Conservation (phyloP, 2,888 invertebrate genomes). For the Kryphioiulus occultus region DNA sequence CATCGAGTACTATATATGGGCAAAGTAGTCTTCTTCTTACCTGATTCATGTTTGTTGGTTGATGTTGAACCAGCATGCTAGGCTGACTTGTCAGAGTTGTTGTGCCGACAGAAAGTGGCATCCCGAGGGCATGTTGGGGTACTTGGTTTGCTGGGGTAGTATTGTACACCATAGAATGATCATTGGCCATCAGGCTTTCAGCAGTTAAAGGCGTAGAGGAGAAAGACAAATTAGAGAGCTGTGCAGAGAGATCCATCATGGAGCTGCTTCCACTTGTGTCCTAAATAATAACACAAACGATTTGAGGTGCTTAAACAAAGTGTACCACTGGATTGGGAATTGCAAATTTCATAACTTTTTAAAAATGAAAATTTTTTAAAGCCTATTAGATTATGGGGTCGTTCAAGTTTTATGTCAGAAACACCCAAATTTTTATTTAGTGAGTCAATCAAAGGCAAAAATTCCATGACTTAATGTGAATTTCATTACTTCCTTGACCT, state of each 20-base stretch:
- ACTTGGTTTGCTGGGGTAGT: not conserved
- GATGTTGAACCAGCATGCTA: conserved; percentile 43
- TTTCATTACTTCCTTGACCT: no score
- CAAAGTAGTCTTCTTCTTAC: conserved; percentile 13
- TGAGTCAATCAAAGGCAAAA: no score
- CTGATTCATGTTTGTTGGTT: conserved; percentile 42
- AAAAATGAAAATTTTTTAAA: no score
- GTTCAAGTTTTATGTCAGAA: no score
- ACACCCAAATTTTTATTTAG: no score
- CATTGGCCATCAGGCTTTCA: conserved; percentile 13
- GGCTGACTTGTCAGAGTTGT: not conserved
- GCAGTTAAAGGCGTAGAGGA: not conserved
- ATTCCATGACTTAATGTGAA: no score
- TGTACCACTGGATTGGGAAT: no score
- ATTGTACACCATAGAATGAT: not conserved
- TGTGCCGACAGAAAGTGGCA: conserved; percentile 3
- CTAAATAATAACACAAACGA: not conserved
- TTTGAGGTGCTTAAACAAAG: no score
- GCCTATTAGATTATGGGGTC: no score
- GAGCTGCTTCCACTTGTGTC: conserved; percentile 37
- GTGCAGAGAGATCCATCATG: conserved; percentile 47
- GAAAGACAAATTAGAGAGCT: conserved; percentile 45
- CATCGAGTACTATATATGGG: not conserved
- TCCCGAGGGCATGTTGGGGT: conserved; percentile 6
- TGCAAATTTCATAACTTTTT: no score